Conservation (phyloP, 2,113 vertebrate genomes). For the Hippocampus guttulatus region DNA sequence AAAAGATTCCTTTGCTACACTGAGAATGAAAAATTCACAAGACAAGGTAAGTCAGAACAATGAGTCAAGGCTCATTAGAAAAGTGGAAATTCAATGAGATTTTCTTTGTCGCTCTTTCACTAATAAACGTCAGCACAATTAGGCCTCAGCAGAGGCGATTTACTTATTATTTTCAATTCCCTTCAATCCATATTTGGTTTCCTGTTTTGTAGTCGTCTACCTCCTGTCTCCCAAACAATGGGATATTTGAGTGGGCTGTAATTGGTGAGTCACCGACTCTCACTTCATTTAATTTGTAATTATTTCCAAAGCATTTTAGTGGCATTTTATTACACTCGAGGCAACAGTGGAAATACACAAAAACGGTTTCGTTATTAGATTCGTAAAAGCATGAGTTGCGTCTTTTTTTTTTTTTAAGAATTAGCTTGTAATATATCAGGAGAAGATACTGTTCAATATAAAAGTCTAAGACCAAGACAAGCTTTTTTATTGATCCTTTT, state of each 20-base stretch:
- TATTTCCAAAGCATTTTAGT: constrained; percentile 39
- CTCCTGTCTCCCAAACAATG: constrained; percentile 28
- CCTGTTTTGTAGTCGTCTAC: constrained; percentile 8
- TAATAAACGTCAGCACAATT: constrained; percentile 32
- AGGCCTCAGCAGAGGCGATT: neutral
- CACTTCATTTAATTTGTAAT: constrained; percentile 49
- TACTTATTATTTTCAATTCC: neutral
- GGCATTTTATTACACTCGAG: constrained; percentile 33
- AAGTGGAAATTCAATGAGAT: constrained; percentile 22
- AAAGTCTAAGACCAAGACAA: neutral
- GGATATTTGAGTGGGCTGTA: constrained; percentile 36
- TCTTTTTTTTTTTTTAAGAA: neutral
- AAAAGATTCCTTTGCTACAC: constrained; percentile 9
- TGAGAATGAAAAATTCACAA: constrained; percentile 19
- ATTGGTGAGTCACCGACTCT: constrained; percentile 33
- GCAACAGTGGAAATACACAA: constrained; percentile 53
- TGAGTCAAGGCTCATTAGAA: constrained; percentile 9
- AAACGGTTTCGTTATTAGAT: neutral
- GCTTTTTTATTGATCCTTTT: neutral
- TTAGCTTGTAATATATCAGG: neutral
- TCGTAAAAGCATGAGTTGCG: neutral
- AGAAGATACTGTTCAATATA: neutral
- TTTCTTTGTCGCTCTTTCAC: constrained; percentile 23
- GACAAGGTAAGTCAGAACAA: constrained; percentile 25
- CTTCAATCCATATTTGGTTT: constrained; percentile 21